Conservation (phyloP, 1,140 invertebrate genomes). For the Anthonomus grandis region DNA sequence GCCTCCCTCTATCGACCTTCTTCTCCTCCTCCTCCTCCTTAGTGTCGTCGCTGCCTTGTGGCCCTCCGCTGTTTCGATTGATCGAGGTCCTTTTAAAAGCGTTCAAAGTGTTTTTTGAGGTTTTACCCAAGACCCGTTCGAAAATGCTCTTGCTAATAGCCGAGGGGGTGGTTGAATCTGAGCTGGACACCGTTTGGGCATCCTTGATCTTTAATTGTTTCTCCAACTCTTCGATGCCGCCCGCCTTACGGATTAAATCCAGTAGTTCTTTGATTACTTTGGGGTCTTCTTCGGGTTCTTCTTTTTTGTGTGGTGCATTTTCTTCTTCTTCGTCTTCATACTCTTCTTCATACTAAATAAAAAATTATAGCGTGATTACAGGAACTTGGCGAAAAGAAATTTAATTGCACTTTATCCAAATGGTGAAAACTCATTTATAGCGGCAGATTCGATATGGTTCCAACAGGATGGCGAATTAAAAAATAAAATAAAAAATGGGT, state of each 20-base stretch:
- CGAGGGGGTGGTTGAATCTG: constrained; percentile 52
- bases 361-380: too few species aligned
- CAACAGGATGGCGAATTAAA: too few species aligned
- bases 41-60: constrained; percentile 63
- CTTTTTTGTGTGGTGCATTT: constrained; percentile 35
- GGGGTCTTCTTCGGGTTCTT: constrained; percentile 67
- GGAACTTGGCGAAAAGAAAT: too few species aligned
- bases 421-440: too few species aligned
- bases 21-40: constrained; percentile 45
- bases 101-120: constrained; percentile 27
- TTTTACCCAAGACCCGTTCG: constrained; percentile 60
- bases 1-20: constrained; percentile 53
- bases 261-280: constrained; percentile 81
- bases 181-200: constrained; percentile 36
- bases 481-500: too few species aligned
- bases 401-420: too few species aligned
- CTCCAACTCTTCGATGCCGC: constrained; percentile 76
- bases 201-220: constrained; percentile 68
- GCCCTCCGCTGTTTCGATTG: constrained; percentile 58
- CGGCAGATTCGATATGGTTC: too few species aligned
- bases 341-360: constrained; percentile 60
- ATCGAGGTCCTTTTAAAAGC: constrained; percentile 16
- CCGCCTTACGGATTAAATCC: constrained; percentile 78
- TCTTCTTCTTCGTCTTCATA: constrained; percentile 56
- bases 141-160: constrained; percentile 70